Base-by-base conservation (phyloP, 2,797 vertebrate species). In the Sebastiscus albofasciatus region DNA sequence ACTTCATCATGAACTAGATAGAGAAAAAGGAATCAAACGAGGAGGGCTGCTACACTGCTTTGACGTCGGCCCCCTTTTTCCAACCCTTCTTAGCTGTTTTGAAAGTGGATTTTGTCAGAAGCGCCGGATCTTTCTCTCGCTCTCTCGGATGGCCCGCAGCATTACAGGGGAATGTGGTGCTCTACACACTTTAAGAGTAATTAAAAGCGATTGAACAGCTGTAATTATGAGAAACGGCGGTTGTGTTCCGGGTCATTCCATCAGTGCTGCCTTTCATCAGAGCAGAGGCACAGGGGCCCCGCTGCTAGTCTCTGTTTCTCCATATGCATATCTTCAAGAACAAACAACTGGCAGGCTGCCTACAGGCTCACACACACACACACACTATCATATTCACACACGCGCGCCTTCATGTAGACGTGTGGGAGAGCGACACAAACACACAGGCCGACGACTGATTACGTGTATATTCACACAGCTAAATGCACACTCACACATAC, bases 311-410 rank as follows among this genome's bases (percentile, higher is more conserved):
- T 95, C 95, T 92, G 93, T 96, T 90, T 82, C 89, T 89, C 79
- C 87, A 94, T 95, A 95, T 92, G 87, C 86, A 82, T 94, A 95
- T 96, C 96, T 96, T 96, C 91, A 91, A 92, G 93, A 95, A 94
- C 93, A 97, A 96, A 96, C 96, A 96, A 96, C 91, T 94, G 94
- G 86, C 90, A 84, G 90, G 87, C 85, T 76, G 87, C 88, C 93
- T 85, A 86, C 82, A 78, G 89, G 89, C 92, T 84, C 85, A 12
- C 70, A 70, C 84, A 56, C 86, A 84, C 87, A 65, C 89, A 81
- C 55, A 71, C 92, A 87, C 81, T 82, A 85, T 87, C 87, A 66
- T 86, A 81, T 46, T 73, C 92, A 87, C 4, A 83, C 91, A 90
- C 85, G 39, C 76, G 13, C 59, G 18, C 72, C 77, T 70, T 74